Percentiles rank a stretch among this genome's conserved stretches.
phyloP scores from a whole-genome alignment of 2,888 invertebrate genomes.

The Ichneumon xanthorius region DNA sequence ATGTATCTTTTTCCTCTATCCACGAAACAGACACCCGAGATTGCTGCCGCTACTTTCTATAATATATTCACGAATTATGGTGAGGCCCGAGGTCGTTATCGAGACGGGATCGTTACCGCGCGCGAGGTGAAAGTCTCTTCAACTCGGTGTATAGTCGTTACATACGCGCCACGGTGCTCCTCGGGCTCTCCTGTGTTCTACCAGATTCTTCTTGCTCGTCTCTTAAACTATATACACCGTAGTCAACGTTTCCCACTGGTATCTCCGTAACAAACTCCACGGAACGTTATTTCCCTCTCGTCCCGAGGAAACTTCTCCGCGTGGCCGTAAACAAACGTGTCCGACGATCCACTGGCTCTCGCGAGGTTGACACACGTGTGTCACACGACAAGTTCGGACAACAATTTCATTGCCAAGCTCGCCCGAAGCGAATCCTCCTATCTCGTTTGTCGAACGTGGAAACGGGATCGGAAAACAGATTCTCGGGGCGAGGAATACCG shows the following conservation, averaged over 20 bases:
- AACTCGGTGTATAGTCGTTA: constrained; percentile 45
- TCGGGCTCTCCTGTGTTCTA: constrained; percentile 27
- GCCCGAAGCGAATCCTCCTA: neutral
- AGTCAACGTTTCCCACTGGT: constrained; percentile 17
- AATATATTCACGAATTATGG: constrained; percentile 72
- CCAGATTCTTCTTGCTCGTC: constrained; percentile 24
- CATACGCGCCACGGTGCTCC: constrained; percentile 34
- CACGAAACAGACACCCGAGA: constrained; percentile 57
- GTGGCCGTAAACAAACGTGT: constrained; percentile 60
- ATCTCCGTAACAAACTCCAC: constrained; percentile 8
- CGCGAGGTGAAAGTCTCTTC: constrained; percentile 70
- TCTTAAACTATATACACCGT: constrained; percentile 24
- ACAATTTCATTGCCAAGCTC: constrained; percentile 6
- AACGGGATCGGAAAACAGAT: neutral
- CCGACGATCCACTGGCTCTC: constrained; percentile 59
- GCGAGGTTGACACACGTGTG: constrained; percentile 72
- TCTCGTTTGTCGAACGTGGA: neutral
- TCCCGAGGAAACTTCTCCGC: neutral
- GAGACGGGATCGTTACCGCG: constrained; percentile 69
- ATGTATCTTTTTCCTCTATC: constrained; percentile 55
- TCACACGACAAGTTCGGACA: constrained; percentile 60
- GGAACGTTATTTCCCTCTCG: neutral
- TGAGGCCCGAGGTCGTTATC: constrained; percentile 67
- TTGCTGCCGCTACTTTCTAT: constrained; percentile 69
- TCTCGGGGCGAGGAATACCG: neutral